phyloP scores from a whole-genome alignment of 2,888 invertebrate genomes.

The Ditula angustiorana region DNA sequence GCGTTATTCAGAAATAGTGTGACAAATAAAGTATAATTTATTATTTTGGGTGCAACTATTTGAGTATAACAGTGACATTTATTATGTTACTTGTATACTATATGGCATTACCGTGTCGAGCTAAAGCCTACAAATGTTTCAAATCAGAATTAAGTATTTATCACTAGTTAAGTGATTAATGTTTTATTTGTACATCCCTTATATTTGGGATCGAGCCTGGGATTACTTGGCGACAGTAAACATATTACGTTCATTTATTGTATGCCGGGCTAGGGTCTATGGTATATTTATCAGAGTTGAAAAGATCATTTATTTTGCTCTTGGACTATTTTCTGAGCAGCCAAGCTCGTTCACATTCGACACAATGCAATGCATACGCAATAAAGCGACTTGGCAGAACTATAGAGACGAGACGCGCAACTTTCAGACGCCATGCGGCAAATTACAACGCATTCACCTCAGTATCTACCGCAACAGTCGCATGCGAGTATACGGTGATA shows the following conservation, averaged over 20 bases:
- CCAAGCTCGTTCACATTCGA: conserved; percentile 19
- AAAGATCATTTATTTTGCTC: conserved; percentile 29
- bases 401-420: conserved; percentile 40
- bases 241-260: conserved; percentile 24
- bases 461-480: conserved; percentile 25
- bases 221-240: conserved; percentile 30
- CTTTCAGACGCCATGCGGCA: conserved; percentile 46
- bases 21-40: neutral
- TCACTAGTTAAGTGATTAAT: conserved; percentile 12
- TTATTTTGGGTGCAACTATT: neutral
- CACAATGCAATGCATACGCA: conserved; percentile 43
- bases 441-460: conserved; percentile 44
- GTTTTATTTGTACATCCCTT: neutral
- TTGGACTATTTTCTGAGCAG: conserved; percentile 12
- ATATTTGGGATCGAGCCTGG: neutral
- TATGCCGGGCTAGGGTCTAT: conserved; percentile 1
- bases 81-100: too few species aligned
- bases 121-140: neutral
- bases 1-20: neutral
- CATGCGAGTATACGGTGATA: conserved; percentile 7
- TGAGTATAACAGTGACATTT: too few species aligned
- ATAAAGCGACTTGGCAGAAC: conserved; percentile 47
- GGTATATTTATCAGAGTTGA: conserved; percentile 22
- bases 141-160: conserved; percentile 14
- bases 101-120: too few species aligned